phyloP scores from a whole-genome alignment of 2,888 invertebrate genomes.

The Acronicta psi region DNA sequence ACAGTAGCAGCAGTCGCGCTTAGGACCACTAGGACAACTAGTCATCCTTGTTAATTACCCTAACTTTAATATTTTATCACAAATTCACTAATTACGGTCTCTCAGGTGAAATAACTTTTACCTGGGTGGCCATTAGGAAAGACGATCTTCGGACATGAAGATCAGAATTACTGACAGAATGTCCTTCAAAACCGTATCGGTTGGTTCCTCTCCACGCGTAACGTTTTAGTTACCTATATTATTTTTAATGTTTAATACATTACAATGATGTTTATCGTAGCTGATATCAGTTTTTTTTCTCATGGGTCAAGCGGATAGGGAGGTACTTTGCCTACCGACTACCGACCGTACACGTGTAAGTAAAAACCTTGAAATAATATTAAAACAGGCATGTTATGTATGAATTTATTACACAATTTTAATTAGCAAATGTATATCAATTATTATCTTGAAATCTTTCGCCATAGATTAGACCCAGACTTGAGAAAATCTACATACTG shows the following conservation, averaged over 20 bases:
- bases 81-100: no score
- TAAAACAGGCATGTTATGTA: background rate
- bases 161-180: no score
- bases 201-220: conserved; percentile 11
- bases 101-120: no score
- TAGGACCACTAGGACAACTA: no score
- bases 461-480: no score
- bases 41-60: no score
- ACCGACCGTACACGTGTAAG: conserved; percentile 7
- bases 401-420: background rate
- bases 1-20: no score
- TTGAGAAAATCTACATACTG: no score
- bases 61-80: no score
- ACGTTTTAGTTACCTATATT: background rate
- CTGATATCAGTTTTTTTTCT: conserved; percentile 16
- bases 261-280: conserved; percentile 9
- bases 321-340: conserved; percentile 9
- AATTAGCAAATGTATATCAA: background rate
- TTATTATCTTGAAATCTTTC: background rate
- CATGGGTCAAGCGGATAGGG: conserved; percentile 30
- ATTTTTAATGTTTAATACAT: conserved; percentile 4
- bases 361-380: conserved; percentile 13
- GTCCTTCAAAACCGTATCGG: conserved; percentile 14
- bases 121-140: no score
- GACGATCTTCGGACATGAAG: no score